Evolutionary conservation across 1,140 invertebrate genomes (phyloP), one percentile per base, ranked within the genome.

Genomic region (Pseudomyrmex concolor): DNA sequence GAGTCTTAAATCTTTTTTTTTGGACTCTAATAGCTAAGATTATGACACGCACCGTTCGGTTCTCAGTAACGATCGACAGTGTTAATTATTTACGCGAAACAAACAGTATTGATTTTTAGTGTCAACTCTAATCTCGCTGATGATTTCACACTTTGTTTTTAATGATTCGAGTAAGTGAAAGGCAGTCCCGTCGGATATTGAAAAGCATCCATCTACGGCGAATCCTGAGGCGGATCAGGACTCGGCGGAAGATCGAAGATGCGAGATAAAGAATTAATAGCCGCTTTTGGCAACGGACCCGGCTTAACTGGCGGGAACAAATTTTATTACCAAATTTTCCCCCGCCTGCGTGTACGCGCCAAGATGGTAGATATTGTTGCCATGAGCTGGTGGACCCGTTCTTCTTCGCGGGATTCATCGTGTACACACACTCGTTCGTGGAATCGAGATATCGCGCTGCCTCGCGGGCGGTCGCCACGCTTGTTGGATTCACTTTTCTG

Each of bases 311-410:
- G 90, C 92, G 91, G 93, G 93, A 94, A 93, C 91, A 93, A 93
- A 94, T 94, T 94, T 94, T 94, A 94, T 94, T 94, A 94, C 91
- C 89, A 89, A 93, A 92, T 90, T 92, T 92, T 92, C 91, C 92
- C 93, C 86, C 87, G 84, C 87, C 89, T 80, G 34, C 5, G 34
- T 34, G 71, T 84, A 84, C 78, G 72, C 89, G 85, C 86, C 89
- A 86, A 93, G 91, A 94, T 93, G 90, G 83, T 86, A 85, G 91
- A 93, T 93, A 93, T 67, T 87, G 84, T 54, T 71, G 89, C 89
- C 86, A 85, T 80, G 83, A 59, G 78, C 51, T 50, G 50, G 25
- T 50, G 50, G 25, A 50, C 15, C 48, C 55, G 57, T n/a, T 48
- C 34, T 59, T 59, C 10, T 55, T n/a, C 7, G 43, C 19, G 34